Evolutionary conservation across 2,113 vertebrate genomes (phyloP).

Genomic region (Zosterops pallidus): DNA sequence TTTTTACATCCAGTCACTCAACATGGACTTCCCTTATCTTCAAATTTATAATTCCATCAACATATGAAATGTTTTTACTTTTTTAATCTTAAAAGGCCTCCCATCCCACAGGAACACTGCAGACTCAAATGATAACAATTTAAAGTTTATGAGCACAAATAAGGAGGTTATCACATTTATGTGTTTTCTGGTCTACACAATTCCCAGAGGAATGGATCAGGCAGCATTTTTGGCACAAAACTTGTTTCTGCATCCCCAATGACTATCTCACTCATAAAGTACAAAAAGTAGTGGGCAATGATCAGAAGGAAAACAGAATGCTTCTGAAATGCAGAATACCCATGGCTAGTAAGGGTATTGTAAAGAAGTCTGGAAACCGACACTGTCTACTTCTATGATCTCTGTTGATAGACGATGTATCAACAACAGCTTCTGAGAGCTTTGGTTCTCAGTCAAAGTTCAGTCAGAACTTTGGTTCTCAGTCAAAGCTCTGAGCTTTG

Average conservation of each 20-base stretch:
- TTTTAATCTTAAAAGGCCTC: not conserved
- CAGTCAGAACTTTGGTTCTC: not conserved
- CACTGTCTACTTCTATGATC: not conserved
- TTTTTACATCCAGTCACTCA: not conserved
- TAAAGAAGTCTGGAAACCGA: not conserved
- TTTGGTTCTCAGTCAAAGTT: no score
- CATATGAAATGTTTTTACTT: not conserved
- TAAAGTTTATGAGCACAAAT: not conserved
- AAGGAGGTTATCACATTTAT: not conserved
- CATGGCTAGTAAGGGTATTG: not conserved
- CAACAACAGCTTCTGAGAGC: not conserved
- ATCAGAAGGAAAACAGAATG: not conserved
- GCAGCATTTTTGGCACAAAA: not conserved
- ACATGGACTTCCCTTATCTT: rapidly evolving
- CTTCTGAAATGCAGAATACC: not conserved
- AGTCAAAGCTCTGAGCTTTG: not conserved
- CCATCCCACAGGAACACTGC: not conserved
- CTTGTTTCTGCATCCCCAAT: not conserved
- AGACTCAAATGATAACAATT: not conserved
- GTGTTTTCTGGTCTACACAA: not conserved
- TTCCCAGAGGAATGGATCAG: not conserved
- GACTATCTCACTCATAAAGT: not conserved
- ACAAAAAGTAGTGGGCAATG: not conserved
- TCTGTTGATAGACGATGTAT: not conserved
- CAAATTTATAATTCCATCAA: not conserved